Percentiles rank a stretch among this genome's conserved stretches.
These are phyloP conservation scores for Diadromus collaris DNA, from an alignment of 2,888 invertebrate species.

Conservation along the genomic window DNA sequence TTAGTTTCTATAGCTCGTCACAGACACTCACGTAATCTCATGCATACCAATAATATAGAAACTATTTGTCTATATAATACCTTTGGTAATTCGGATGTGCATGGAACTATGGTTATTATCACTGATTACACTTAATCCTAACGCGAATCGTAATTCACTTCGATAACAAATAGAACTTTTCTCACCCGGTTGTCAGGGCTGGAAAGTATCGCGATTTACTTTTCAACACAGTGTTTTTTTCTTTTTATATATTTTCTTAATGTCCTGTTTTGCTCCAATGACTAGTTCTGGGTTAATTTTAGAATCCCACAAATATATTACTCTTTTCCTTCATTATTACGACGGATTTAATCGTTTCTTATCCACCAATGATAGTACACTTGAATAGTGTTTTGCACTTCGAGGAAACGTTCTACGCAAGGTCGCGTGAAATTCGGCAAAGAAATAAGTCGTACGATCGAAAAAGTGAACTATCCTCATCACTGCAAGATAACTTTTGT, in stretches of 20 bases:
- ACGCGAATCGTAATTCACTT: constrained; percentile 48
- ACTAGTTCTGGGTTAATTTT: constrained; percentile 46
- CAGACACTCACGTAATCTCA: constrained; percentile 23
- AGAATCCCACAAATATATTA: constrained; percentile 28
- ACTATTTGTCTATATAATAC: constrained; percentile 71
- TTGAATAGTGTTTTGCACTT: constrained; percentile 19
- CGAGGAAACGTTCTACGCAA: neutral
- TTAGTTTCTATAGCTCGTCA: constrained; percentile 12
- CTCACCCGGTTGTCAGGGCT: neutral
- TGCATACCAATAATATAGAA: constrained; percentile 63
- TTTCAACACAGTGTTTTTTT: constrained; percentile 14
- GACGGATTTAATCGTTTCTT: constrained; percentile 5
- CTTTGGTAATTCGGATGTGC: constrained; percentile 78
- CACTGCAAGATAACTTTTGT: neutral
- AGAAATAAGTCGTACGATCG: neutral
- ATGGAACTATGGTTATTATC: constrained; percentile 79
- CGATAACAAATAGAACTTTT: constrained; percentile 43
- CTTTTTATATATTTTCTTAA: neutral
- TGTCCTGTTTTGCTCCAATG: constrained; percentile 30
- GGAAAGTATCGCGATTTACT: constrained; percentile 14
- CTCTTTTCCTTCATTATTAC: constrained; percentile 19
- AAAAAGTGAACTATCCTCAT: neutral
- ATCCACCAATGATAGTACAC: constrained; percentile 1
- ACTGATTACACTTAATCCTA: constrained; percentile 70
- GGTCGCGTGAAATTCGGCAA: neutral